These are phyloP conservation scores for Edolisoma coerulescens DNA, from an alignment of 2,113 vertebrate species.

Conservation along the genomic window DNA sequence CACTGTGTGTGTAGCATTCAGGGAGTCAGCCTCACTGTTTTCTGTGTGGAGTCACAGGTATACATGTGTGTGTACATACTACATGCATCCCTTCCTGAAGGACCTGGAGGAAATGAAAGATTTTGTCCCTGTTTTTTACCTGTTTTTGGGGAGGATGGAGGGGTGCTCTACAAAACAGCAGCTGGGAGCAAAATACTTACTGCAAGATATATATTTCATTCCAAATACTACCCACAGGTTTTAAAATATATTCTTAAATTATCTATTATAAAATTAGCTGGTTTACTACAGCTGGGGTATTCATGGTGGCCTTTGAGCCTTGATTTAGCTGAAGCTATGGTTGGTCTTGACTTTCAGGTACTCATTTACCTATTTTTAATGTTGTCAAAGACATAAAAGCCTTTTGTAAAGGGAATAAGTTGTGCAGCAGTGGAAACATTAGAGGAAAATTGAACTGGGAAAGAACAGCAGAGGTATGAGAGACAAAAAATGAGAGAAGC, in stretches of 20 bases:
- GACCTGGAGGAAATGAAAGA: not conserved
- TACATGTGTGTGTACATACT: fast-evolving
- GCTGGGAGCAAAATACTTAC: not conserved
- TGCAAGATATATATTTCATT: not conserved
- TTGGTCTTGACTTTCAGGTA: not conserved
- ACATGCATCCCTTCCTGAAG: not conserved
- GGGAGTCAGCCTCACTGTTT: not conserved
- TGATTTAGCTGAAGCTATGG: not conserved
- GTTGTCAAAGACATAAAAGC: not conserved
- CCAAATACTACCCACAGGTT: not conserved
- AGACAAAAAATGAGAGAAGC: not conserved
- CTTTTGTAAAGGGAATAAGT: not conserved
- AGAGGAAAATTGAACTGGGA: not conserved
- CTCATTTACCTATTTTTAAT: not conserved
- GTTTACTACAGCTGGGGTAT: not conserved
- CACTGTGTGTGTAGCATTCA: not conserved
- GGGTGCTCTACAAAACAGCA: not conserved
- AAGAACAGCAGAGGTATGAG: not conserved
- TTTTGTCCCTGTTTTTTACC: not conserved
- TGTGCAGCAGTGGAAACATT: not conserved
- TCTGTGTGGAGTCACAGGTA: not conserved
- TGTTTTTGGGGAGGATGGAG: not conserved
- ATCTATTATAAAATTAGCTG: not conserved
- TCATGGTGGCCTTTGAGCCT: not conserved
- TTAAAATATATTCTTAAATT: not conserved